Percentiles rank a stretch among this genome's conserved stretches.
phyloP scores from a whole-genome alignment of 1,140 invertebrate genomes.

The Drosophila pandora region DNA sequence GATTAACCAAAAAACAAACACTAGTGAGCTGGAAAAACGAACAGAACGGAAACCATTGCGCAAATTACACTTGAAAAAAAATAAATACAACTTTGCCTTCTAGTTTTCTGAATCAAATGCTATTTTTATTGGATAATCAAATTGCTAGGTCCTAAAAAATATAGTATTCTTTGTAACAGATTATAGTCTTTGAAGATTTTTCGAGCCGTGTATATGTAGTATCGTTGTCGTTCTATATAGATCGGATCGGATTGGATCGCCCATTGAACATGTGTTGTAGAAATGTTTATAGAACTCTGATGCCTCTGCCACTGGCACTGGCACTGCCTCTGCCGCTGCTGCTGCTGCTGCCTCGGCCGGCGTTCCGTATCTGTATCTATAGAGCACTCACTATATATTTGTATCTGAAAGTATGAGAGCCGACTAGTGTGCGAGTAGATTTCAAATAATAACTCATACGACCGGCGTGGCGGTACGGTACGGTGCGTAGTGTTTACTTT shows the following conservation, averaged over 20 bases:
- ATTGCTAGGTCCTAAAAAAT: too few species aligned
- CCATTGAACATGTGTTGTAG: slow-evolving; percentile 36
- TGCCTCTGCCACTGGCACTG: slow-evolving; percentile 8
- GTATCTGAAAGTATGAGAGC: slow-evolving; percentile 30
- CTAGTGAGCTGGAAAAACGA: background rate
- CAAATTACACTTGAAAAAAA: background rate
- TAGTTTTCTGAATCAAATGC: background rate
- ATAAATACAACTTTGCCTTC: background rate
- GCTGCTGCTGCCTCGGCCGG: background rate
- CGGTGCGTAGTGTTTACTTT: slow-evolving; percentile 71
- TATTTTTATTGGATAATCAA: too few species aligned
- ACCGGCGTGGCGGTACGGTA: slow-evolving; percentile 54
- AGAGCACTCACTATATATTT: slow-evolving; percentile 23
- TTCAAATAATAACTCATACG: slow-evolving; percentile 78
- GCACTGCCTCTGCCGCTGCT: background rate
- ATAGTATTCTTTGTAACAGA: background rate
- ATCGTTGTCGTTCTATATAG: slow-evolving; percentile 42
- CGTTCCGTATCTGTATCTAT: slow-evolving; percentile 22
- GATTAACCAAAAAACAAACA: slow-evolving; percentile 22
- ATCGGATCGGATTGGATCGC: slow-evolving; percentile 24
- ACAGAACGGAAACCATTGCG: background rate
- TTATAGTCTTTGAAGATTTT: background rate
- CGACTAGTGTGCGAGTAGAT: slow-evolving; percentile 42
- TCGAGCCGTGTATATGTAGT: background rate
- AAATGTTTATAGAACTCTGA: slow-evolving; percentile 31